Evolutionary conservation across 2,888 invertebrate species (phyloP).

Genomic region (Chouioia cunea): DNA sequence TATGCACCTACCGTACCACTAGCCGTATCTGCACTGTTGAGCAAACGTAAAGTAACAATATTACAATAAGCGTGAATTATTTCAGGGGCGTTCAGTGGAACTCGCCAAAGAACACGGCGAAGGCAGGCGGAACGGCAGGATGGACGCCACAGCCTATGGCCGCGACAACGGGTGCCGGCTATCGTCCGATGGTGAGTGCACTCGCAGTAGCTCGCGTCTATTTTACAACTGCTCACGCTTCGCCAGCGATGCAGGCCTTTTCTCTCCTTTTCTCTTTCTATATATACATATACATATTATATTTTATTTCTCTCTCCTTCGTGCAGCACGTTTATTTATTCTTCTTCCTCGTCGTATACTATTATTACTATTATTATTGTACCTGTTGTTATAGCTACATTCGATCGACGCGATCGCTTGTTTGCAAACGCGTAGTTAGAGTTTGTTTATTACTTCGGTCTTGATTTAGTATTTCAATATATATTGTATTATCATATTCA

Average conservation of each 20-base stretch:
- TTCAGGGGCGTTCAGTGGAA: conserved; percentile 90
- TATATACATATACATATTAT: conserved; percentile 25
- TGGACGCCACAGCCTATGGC: conserved; percentile 93
- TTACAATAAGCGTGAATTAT: neutral
- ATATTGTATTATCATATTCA: neutral
- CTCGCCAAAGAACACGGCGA: conserved; percentile 88
- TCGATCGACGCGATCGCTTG: conserved; percentile 4
- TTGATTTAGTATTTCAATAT: neutral
- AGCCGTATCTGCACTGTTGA: too few relatives aligned
- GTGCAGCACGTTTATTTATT: neutral
- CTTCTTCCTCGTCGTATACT: neutral
- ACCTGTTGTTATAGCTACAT: conserved; percentile 3
- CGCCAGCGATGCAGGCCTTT: neutral
- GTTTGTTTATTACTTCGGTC: neutral
- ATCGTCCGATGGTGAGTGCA: conserved; percentile 85
- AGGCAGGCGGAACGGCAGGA: conserved; percentile 77
- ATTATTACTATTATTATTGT: neutral
- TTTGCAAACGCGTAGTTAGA: conserved; percentile 13
- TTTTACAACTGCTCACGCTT: neutral
- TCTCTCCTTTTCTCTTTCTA: conserved; percentile 30
- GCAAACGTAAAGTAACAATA: too few relatives aligned
- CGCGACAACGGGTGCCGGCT: conserved; percentile 88
- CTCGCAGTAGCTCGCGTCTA: conserved; percentile 19
- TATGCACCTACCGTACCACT: too few relatives aligned
- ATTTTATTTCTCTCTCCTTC: neutral